These are phyloP conservation scores for Morone chrysops DNA, from an alignment of 2,113 vertebrate species.

Conservation along the genomic window DNA sequence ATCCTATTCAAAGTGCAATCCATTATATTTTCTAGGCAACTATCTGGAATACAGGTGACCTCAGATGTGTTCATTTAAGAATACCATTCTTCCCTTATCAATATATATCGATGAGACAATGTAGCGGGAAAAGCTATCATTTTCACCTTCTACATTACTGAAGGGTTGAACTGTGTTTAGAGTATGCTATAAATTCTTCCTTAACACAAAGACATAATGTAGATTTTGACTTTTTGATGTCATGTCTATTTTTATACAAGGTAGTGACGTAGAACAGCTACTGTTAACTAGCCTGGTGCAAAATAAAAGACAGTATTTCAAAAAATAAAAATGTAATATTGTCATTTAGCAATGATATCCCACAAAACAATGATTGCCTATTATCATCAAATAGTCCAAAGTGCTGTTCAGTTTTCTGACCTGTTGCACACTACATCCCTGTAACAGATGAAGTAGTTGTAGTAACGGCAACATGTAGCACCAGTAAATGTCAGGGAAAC, in stretches of 20 bases:
- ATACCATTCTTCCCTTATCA: not conserved
- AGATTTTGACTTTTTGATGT: conserved; percentile 25
- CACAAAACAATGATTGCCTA: conserved; percentile 24
- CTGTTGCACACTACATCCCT: conserved; percentile 20
- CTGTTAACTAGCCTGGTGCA: conserved; percentile 14
- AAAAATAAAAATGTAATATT: not conserved
- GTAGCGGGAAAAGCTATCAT: not conserved
- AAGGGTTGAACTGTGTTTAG: conserved; percentile 11
- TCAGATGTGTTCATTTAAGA: conserved; percentile 1
- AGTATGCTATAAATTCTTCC: conserved; percentile 14
- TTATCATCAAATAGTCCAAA: conserved; percentile 15
- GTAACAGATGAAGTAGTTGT: conserved; percentile 38
- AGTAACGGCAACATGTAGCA: conserved; percentile 51
- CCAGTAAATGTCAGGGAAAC: conserved; percentile 20
- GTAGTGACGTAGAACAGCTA: conserved; percentile 24
- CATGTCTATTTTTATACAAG: conserved; percentile 25
- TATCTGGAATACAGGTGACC: not conserved
- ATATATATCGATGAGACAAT: not conserved
- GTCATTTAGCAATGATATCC: not conserved
- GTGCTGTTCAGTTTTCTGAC: conserved; percentile 21
- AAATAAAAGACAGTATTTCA: conserved; percentile 26
- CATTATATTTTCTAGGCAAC: not conserved
- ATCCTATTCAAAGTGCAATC: not conserved
- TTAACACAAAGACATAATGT: not conserved
- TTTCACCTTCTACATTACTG: not conserved